phyloP scores from a whole-genome alignment of 2,888 invertebrate genomes.

The Synergus laeviventris region DNA sequence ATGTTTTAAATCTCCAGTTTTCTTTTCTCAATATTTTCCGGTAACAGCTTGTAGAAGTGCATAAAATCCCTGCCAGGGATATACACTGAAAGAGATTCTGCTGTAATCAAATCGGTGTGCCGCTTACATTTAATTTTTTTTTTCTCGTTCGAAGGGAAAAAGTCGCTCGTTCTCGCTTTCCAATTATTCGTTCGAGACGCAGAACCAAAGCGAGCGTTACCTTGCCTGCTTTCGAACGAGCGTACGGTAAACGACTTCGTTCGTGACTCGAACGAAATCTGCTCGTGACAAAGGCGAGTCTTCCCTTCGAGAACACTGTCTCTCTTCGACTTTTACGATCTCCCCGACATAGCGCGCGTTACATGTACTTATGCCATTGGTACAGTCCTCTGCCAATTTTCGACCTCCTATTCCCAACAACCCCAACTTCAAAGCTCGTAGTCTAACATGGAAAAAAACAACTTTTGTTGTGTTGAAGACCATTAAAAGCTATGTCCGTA shows the following conservation, averaged over 20 bases:
- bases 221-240: constrained; percentile 35
- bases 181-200: constrained; percentile 45
- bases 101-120: constrained; percentile 37
- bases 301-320: constrained; percentile 41
- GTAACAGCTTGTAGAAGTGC: not conserved
- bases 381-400: constrained; percentile 21
- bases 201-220: constrained; percentile 39
- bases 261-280: constrained; percentile 44
- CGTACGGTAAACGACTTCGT: constrained; percentile 35
- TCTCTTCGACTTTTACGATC: constrained; percentile 37
- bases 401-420: constrained; percentile 18
- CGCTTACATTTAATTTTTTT: constrained; percentile 39
- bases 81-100: constrained; percentile 29
- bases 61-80: constrained; percentile 15
- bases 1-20: no score
- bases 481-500: not conserved
- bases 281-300: constrained; percentile 44
- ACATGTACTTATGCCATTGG: constrained; percentile 14
- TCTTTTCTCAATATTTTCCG: not conserved
- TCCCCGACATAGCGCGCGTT: constrained; percentile 36
- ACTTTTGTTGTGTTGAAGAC: not conserved
- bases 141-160: constrained; percentile 36
- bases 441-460: not conserved
- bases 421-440: not conserved
- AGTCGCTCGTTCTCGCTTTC: constrained; percentile 36